Conservation (phyloP, 2,888 invertebrate genomes). For the Acronicta leporina region DNA sequence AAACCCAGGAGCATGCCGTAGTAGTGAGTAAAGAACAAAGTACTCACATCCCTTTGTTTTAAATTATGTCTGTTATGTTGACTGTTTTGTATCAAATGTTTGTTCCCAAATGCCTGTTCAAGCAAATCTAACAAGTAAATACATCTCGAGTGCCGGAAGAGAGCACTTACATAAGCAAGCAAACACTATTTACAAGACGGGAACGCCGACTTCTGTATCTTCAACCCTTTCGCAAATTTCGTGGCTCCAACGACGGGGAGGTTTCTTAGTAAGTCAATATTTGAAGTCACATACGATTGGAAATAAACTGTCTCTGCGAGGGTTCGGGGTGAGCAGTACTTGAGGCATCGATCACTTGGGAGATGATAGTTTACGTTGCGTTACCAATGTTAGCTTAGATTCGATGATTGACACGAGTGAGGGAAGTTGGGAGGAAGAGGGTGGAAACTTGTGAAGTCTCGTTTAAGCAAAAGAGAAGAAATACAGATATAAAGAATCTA, state of each 20-base stretch:
- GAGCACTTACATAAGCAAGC: constrained; percentile 48
- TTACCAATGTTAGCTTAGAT: constrained; percentile 28
- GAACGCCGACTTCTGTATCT: constrained; percentile 5
- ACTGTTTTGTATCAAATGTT: not conserved
- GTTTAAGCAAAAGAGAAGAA: too few species aligned
- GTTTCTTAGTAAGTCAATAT: constrained; percentile 69
- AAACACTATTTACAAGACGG: constrained; percentile 32
- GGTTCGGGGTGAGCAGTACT: constrained; percentile 15
- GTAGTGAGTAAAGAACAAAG: too few species aligned
- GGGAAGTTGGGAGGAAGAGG: not conserved
- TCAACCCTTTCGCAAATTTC: constrained; percentile 27
- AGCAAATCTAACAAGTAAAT: constrained; percentile 30
- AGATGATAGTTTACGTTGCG: constrained; percentile 38
- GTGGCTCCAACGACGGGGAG: constrained; percentile 50
- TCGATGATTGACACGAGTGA: constrained; percentile 32
- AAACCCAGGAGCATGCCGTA: too few species aligned
- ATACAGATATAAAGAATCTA: too few species aligned
- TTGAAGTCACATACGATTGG: constrained; percentile 63
- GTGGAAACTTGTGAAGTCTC: not conserved
- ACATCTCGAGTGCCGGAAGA: constrained; percentile 43
- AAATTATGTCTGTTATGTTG: not conserved
- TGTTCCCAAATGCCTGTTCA: constrained; percentile 10
- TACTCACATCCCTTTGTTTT: too few species aligned
- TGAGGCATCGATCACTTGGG: constrained; percentile 59
- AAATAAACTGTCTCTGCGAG: constrained; percentile 62